Evolutionary conservation across 2,113 vertebrate genomes (phyloP), one percentile per base, ranked within the genome.

Genomic region (Cebidichthys violaceus): DNA sequence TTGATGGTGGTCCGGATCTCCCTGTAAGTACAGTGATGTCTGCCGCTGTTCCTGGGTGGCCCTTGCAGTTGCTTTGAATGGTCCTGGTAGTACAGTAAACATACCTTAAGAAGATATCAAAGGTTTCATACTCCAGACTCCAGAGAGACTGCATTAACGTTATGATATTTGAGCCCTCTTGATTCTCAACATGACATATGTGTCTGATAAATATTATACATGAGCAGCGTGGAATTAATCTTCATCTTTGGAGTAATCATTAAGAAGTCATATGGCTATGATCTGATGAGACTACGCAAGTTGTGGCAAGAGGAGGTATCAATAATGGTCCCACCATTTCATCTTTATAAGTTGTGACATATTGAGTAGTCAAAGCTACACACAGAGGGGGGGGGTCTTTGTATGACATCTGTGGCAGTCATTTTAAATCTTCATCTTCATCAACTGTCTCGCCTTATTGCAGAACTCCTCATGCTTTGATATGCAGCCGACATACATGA

Each of bases 1-100:
- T 64, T 89, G 90, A 89, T 70, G 92, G 91, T 92, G 92, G 90
- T 94, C 90, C 45, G 29, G 90, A 89, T 89, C 87, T 91, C 85
- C 85, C 85, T 79, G 77, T 86, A 83, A 81, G 85, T 60, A n/a
- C 73, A 65, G 70, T 24, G 45, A 71, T 88, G 73, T 67, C 82
- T 83, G 88, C 82, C n/a, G 35, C 47, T 89, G 52, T 82, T 92
- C 87, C 75, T 95, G 94, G 93, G 95, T 95, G 94, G 94, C 89
- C 91, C 45, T 27, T 57, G 45, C 62, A 86, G 55, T 84, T 60
- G 70, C 81, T 92, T 91, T 89, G 31, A 93, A 89, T 75, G 64
- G 57, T 50, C 50, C 57, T 73, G 80, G 65, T 75, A 90, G 70
- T 39, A 79, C 74, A 85, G 65, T 83, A 85, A 90, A 83, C 79